Base-by-base conservation (phyloP, 2,113 vertebrate genomes). In the Octodon degus region DNA sequence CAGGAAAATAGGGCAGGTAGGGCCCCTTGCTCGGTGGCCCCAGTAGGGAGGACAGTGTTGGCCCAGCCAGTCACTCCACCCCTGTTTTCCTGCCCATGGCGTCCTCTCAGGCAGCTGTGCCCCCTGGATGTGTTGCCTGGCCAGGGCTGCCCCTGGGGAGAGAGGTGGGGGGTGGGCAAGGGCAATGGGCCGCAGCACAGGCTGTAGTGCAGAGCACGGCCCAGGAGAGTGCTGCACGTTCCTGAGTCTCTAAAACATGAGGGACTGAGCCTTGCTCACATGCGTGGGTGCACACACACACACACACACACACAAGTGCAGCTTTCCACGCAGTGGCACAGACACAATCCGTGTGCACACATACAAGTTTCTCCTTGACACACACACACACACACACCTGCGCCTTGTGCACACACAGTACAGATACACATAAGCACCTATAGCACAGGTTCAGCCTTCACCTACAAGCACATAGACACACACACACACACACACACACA, bases 21-120 rank as follows among this genome's bases (percentile, higher is more conserved):
- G 20, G 60, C 3, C 16, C 30, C 81, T 6, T 9, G 5, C 25
- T 37, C 25, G 20, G 80, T 13, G 8, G 27, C 25, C 14, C 13
- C 14, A 9, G 13, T 2, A 9, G 27, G 7, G 25, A 40, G 43
- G 27, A 14, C n/a, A 76, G 24, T 6, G 14, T 1, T 1, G 3
- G 25, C 11, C 12, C 1, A 50, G 43, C 76, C 25, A 9, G 25
- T 17, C 7, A 2, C 25, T 14, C 6, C 55, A 16, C 13, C 37
- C n/a, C n/a, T 25, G 0, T 43, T 47, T 79, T 79, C 25, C 76
- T 32, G 76, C 30, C 43, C 27, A 16, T 14, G 2, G 27, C 12
- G 76, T 50, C 43, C 76, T 17, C 27, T 3, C 13, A 8, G 76
- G 76, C 6, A 5, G 40, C 24, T 6, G 40, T 76, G 40, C 74